Evolutionary conservation across 2,888 invertebrate genomes (phyloP).

Genomic region (Erpobdella octoculata): DNA sequence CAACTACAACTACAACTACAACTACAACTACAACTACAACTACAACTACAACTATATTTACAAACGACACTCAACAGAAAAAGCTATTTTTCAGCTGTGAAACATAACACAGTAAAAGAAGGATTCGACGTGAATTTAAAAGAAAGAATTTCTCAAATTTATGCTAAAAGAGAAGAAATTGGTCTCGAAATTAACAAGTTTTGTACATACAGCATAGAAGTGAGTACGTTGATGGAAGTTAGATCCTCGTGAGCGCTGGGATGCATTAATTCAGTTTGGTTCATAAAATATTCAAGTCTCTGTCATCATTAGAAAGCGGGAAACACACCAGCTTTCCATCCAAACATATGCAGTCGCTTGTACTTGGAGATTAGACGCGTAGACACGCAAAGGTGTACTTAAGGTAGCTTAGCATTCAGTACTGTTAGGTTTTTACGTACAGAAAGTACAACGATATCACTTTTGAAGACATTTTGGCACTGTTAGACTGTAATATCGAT

Average conservation of each 20-base stretch:
- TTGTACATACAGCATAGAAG: no score
- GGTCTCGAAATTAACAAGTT: no score
- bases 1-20: no score
- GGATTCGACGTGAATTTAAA: background rate
- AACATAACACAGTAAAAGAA: background rate
- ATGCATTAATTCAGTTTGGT: slow-evolving; percentile 22
- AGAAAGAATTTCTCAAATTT: background rate
- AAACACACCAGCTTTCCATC: background rate
- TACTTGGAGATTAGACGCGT: background rate
- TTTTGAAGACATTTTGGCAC: background rate
- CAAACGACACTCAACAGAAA: no score
- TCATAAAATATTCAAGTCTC: slow-evolving; percentile 9
- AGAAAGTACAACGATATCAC: background rate
- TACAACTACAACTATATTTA: no score
- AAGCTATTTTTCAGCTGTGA: background rate
- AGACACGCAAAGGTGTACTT: background rate
- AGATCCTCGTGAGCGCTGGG: slow-evolving; percentile 11
- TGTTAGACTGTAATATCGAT: background rate
- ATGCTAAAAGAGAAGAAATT: no score
- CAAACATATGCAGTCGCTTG: background rate
- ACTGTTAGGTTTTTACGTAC: background rate
- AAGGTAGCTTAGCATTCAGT: background rate
- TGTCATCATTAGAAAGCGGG: slow-evolving; percentile 14
- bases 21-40: no score
- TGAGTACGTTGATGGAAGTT: slow-evolving; percentile 6